Conservation (phyloP, 30 jellyfish, hydroid and myxozoan genomes). For the Pseudorhiza aurosa region DNA sequence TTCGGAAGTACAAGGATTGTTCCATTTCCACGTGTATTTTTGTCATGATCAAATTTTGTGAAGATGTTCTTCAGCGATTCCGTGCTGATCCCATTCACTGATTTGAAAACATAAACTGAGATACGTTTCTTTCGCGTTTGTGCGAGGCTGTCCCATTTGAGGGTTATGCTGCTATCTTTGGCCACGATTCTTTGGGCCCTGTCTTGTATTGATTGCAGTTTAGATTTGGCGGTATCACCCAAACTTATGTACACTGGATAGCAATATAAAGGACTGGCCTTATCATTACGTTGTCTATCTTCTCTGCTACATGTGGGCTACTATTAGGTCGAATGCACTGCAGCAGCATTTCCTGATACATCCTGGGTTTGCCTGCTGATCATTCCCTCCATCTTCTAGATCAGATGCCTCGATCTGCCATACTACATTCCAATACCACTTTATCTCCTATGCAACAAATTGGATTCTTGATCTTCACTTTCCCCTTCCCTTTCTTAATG, state of each 20-base stretch:
- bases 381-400: no score
- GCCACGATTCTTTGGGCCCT: slow-evolving; percentile 50
- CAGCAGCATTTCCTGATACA: no score
- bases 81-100: slow-evolving; percentile 52
- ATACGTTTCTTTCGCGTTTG: slow-evolving; percentile 56
- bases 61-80: slow-evolving; percentile 38
- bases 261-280: slow-evolving; percentile 54
- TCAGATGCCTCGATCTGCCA: no score
- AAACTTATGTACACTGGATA: slow-evolving; percentile 53
- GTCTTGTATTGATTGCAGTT: slow-evolving; percentile 57
- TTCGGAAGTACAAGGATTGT: slow-evolving; percentile 57
- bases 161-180: slow-evolving; percentile 43
- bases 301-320: slow-evolving; percentile 62
- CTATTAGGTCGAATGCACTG: slow-evolving; percentile 53
- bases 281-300: slow-evolving; percentile 40
- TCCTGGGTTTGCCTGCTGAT: no score
- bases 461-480: no score
- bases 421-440: no score
- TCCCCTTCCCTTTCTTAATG: no score
- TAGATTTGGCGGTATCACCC: slow-evolving; percentile 50
- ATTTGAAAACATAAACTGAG: slow-evolving; percentile 20
- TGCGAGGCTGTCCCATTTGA: slow-evolving; percentile 61
- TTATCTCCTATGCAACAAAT: no score
- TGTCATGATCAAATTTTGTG: slow-evolving; percentile 52
- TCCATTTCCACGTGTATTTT: slow-evolving; percentile 56